Base-by-base conservation (phyloP, 2,113 vertebrate species). In the Girardinichthys multiradiatus region DNA sequence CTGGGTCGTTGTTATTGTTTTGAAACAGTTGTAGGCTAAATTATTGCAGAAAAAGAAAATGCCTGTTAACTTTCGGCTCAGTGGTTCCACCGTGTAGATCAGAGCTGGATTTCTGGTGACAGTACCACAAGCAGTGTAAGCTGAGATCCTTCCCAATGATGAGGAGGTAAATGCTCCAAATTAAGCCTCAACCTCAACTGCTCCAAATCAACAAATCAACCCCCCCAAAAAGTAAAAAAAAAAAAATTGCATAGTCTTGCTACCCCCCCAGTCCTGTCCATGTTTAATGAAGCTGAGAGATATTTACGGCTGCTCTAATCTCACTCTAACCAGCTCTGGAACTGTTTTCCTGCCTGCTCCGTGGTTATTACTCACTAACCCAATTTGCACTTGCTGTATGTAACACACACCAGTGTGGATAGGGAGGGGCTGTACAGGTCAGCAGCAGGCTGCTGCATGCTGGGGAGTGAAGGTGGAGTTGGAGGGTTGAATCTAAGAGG, bases 341-440 rank as follows among this genome's bases (percentile, higher is more conserved):
- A n/a, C 10, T 54, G 6, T 54, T 54, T 54, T 54, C 48, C 48
- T 54, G 48, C 90, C 72, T 76, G 72, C 86, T 69, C 73, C 72
- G 77, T 90, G 89, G 87, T 81, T 83, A 89, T 89, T 91, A 87
- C 82, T 85, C 84, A 76, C 57, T 91, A 90, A 92, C 91, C 88
- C 93, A 91, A 93, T 94, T 92, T 93, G 85, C 93, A 93, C 92
- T 91, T 86, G 87, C 80, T 83, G 58, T 86, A 92, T 91, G 93
- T 93, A 93, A 92, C 87, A 83, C 85, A 92, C 86, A 90, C 84
- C 90, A 2, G 68, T 76, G 81, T 10, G 64, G 21, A 54, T 10
- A n/a, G 24, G 48, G 48, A 54, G 48, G 48, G 48, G 48, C 48
- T 54, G 21, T 24, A 54, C 48, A 54, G 48, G 48, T 54, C 48